Evolutionary conservation across 1,140 invertebrate genomes (phyloP), one percentile per base, ranked within the genome.

Genomic region (Papilio aristodemus): DNA sequence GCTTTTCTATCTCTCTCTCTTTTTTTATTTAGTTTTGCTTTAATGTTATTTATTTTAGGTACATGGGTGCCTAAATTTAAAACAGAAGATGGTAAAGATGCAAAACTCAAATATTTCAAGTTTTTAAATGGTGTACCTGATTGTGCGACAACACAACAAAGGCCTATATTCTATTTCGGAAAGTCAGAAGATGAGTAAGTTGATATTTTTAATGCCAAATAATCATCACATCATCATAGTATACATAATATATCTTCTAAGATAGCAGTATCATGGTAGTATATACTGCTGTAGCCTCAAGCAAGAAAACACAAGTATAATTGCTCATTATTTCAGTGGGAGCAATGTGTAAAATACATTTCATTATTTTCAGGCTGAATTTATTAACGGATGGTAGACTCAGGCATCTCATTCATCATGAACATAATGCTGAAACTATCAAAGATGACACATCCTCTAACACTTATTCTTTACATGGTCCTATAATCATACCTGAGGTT

Each of bases 361-460:
- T 54, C 43, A 32, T 27, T 71, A 58, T 67, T 90, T 89, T 32
- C 73, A 92, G 94, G 36, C 83, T 97, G 19, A 92, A 93, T 39
- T 84, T 97, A 27, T 86, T 96, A 25, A 91, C 93, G 0, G 93
- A 94, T 85, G 96, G 96, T 0, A 92, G 93, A 38, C 81, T 97
- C 32, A 90, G 95, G 32, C 96, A 97, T 79, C 94, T 95, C 67
- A 93, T 94, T 38, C 89, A 93, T 64, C 92, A 94, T 73, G 90
- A 92, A 71, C 88, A 92, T 68, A 91, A 92, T 60, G 71, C 86
- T 13, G 91, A 93, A 25, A 91, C 92, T 46, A 87, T 93, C n/a
- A 84, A 81, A n/a, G 91, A 92, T 27, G 91, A 93, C 25, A 84
- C 90, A 73, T 84, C 67, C 67, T 89, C 32, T 74, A 83, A 73